phyloP scores from a whole-genome alignment of 2,888 invertebrate genomes.

The Melanchra persicariae region DNA sequence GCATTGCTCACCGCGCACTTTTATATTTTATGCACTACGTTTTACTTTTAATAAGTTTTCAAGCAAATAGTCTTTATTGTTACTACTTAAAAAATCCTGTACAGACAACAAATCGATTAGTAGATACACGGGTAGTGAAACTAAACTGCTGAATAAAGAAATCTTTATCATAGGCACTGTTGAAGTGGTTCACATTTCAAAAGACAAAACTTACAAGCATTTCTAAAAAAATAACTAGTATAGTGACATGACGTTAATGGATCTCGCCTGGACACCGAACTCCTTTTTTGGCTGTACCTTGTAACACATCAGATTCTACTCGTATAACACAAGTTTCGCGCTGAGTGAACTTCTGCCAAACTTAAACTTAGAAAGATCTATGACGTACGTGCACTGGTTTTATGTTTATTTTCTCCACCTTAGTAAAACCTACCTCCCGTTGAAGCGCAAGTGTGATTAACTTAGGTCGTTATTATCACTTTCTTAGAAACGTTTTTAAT shows the following conservation, averaged over 20 bases:
- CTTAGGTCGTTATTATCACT: background rate
- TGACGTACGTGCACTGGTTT: background rate
- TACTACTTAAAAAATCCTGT: background rate
- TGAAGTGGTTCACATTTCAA: background rate
- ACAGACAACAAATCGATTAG: background rate
- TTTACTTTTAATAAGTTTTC: constrained; percentile 29
- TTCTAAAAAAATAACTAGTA: no score
- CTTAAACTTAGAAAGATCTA: background rate
- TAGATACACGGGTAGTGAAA: background rate
- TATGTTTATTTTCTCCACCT: no score
- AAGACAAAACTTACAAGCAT: no score
- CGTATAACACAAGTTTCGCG: background rate
- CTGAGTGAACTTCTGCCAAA: no score
- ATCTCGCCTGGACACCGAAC: background rate
- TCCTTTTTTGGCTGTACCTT: background rate
- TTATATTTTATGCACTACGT: constrained; percentile 25
- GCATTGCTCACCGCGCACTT: constrained; percentile 38
- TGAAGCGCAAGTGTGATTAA: background rate
- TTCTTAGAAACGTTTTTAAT: background rate
- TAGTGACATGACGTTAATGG: background rate
- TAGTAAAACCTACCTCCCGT: background rate
- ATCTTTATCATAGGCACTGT: background rate
- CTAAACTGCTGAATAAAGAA: background rate
- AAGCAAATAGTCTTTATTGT: constrained; percentile 9
- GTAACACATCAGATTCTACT: background rate